These are phyloP conservation scores for Pocillopora meandrina DNA, from an alignment of 92 coral and sea anemone species.

Conservation along the genomic window DNA sequence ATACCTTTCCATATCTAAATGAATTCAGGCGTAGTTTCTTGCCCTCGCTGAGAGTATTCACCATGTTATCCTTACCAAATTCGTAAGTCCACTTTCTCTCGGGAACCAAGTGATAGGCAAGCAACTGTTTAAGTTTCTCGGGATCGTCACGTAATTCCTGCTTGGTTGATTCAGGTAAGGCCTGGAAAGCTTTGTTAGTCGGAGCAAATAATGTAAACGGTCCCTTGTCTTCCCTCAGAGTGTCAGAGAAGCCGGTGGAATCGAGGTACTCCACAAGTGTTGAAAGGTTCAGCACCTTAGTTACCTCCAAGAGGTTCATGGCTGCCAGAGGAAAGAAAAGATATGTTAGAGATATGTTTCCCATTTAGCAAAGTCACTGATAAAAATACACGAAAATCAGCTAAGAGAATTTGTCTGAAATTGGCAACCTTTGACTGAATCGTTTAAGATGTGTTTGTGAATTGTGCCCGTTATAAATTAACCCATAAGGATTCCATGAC, in stretches of 20 bases:
- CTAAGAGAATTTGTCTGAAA: too few relatives aligned
- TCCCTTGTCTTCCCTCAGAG: conserved; percentile 36
- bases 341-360: too few relatives aligned
- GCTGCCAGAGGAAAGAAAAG: conserved; percentile 36
- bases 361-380: not conserved
- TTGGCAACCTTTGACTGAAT: too few relatives aligned
- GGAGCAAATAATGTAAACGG: conserved; percentile 86
- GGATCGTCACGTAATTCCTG: conserved; percentile 48
- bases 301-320: conserved; percentile 78
- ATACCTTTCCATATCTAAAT: conserved; percentile 84
- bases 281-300: conserved; percentile 67
- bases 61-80: conserved; percentile 77
- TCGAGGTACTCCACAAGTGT: conserved; percentile 60
- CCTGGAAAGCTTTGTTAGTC: conserved; percentile 84
- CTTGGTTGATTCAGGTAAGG: conserved; percentile 62
- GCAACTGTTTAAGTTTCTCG: conserved; percentile 53
- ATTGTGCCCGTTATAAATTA: too few relatives aligned
- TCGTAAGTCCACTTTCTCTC: conserved; percentile 69
- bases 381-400: not conserved
- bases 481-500: too few relatives aligned
- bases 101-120: conserved; percentile 74
- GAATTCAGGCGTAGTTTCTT: conserved; percentile 72
- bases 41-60: conserved; percentile 46
- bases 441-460: too few relatives aligned
- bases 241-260: conserved; percentile 49